phyloP scores from a whole-genome alignment of 1,140 invertebrate genomes.

The Pristionchus pacificus region DNA sequence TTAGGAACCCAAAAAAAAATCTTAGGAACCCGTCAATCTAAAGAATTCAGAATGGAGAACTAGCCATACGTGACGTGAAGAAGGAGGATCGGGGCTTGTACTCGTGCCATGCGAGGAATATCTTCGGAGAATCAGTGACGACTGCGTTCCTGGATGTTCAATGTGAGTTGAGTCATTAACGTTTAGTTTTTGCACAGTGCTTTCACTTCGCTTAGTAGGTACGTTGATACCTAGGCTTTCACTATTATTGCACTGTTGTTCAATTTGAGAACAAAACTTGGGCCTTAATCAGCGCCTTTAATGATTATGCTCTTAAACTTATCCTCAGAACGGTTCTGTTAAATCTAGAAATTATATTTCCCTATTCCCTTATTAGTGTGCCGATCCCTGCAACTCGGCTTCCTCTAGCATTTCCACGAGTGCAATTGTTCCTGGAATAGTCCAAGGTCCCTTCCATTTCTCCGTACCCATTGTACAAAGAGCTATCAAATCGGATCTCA shows the following conservation, averaged over 20 bases:
- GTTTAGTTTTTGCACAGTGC: background rate
- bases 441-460: no score
- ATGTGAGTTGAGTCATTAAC: constrained; percentile 31
- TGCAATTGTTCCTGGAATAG: no score
- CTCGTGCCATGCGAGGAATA: constrained; percentile 42
- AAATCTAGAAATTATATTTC: no score
- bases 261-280: background rate
- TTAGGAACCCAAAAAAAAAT: no score
- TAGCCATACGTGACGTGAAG: constrained; percentile 39
- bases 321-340: no score
- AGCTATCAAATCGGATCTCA: no score
- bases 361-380: no score
- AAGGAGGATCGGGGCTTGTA: constrained; percentile 44
- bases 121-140: constrained; percentile 16
- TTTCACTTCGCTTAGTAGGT: background rate
- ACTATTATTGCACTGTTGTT: background rate
- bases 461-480: no score
- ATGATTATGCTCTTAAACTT: no score
- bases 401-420: no score
- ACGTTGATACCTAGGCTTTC: background rate
- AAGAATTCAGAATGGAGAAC: constrained; percentile 47
- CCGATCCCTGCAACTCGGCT: no score
- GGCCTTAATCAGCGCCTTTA: background rate
- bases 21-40: background rate
- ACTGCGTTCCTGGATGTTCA: constrained; percentile 47